A percentile compares a stretch with the other conserved stretches of the same genome.
Conservation (phyloP, 2,797 vertebrate genomes). For the Sebastes matsubarae region DNA sequence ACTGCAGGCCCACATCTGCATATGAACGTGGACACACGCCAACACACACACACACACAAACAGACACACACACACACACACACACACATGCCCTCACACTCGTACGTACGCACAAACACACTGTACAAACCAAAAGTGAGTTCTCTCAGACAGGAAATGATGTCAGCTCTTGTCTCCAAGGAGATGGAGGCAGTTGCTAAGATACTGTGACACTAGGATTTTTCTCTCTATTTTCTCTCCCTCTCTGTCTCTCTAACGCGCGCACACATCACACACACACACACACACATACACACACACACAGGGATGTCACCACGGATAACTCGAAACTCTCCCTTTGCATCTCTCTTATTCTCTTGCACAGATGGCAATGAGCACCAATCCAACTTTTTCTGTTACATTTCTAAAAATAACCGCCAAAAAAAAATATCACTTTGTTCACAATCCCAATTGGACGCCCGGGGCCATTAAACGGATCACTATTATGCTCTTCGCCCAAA, state of each 20-base stretch:
- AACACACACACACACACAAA: constrained; percentile 29
- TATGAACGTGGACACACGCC: constrained; percentile 45
- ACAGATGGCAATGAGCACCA: constrained; percentile 67
- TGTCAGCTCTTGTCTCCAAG: constrained; percentile 86
- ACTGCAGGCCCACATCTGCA: constrained; percentile 49
- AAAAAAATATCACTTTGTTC: constrained; percentile 60
- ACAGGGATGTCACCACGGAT: constrained; percentile 71
- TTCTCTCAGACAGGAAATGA: constrained; percentile 83
- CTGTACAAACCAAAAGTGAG: constrained; percentile 78
- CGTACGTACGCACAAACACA: constrained; percentile 55
- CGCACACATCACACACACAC: constrained; percentile 33
- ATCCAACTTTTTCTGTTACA: constrained; percentile 54
- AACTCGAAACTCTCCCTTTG: constrained; percentile 69
- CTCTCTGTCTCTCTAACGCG: constrained; percentile 42
- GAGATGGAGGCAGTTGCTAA: constrained; percentile 87
- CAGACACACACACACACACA: constrained; percentile 32
- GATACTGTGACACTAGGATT: constrained; percentile 86
- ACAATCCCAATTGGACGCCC: constrained; percentile 36
- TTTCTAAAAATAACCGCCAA: constrained; percentile 65
- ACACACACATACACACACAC: constrained; percentile 25
- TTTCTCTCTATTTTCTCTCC: constrained; percentile 74
- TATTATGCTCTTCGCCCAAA: constrained; percentile 8
- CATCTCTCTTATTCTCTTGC: constrained; percentile 68
- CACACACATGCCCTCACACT: constrained; percentile 38
- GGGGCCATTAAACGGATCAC: constrained; percentile 41